Evolutionary conservation across 2,888 invertebrate species (phyloP).

Genomic region (Nasonovia ribisnigri): DNA sequence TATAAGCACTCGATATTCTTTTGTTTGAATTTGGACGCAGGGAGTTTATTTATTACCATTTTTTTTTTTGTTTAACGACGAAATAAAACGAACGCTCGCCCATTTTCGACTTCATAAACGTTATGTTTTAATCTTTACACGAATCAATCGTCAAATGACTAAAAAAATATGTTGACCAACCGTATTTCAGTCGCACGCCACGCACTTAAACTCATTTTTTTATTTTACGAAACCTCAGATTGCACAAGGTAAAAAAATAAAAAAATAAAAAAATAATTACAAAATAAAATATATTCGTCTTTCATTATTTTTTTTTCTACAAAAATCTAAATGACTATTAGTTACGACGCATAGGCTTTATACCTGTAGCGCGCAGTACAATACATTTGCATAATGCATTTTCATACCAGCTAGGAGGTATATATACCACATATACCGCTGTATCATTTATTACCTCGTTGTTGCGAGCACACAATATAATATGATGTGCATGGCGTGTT

Average conservation of each 20-base stretch:
- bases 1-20: background rate
- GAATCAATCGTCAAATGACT: background rate
- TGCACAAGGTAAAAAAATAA: background rate
- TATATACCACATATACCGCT: background rate
- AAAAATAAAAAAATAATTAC: background rate
- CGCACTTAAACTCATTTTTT: background rate
- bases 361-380: background rate
- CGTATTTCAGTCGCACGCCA: background rate
- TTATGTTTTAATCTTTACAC: background rate
- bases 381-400: background rate
- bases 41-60: constrained; percentile 1
- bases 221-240: background rate
- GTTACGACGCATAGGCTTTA: background rate
- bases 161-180: background rate
- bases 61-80: background rate
- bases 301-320: background rate
- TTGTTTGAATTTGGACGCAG: background rate
- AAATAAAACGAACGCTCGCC: background rate
- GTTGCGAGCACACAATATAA: background rate
- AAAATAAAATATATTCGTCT: background rate
- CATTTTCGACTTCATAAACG: background rate
- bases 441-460: background rate
- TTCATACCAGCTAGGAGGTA: background rate
- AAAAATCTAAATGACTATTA: background rate
- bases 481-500: background rate